Percentiles rank a stretch among this genome's conserved stretches.
These are phyloP conservation scores for Pomphorhynchus laevis DNA, from an alignment of 1,140 invertebrate species.

Conservation along the genomic window DNA sequence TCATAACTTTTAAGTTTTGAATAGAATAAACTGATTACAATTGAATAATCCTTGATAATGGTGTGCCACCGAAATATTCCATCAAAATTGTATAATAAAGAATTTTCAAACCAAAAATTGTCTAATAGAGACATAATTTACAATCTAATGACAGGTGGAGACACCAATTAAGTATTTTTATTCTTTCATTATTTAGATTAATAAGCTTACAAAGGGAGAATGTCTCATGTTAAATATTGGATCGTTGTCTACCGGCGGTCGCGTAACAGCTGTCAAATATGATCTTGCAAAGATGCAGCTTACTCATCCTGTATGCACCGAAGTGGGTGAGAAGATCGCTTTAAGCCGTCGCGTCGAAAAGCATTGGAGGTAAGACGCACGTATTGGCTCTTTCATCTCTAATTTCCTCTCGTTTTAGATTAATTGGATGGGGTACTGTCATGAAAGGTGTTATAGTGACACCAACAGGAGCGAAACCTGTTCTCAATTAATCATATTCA, in stretches of 20 bases:
- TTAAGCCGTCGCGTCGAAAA: conserved; percentile 82
- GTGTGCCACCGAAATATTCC: too few relatives aligned
- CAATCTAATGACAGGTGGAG: too few relatives aligned
- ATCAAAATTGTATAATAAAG: too few relatives aligned
- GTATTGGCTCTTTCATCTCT: background rate
- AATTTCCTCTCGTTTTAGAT: conserved; percentile 23
- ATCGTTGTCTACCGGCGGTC: conserved; percentile 74
- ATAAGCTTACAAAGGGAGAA: conserved; percentile 46
- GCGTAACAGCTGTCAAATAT: conserved; percentile 66
- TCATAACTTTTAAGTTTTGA: too few relatives aligned
- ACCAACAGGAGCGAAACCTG: conserved; percentile 22
- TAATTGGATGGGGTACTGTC: conserved; percentile 87
- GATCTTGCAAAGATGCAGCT: conserved; percentile 88
- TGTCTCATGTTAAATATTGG: conserved; percentile 90
- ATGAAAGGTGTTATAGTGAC: conserved; percentile 53
- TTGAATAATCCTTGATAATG: too few relatives aligned
- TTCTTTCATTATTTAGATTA: conserved; percentile 25
- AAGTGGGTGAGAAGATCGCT: conserved; percentile 88
- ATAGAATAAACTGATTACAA: too few relatives aligned
- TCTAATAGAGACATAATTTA: too few relatives aligned
- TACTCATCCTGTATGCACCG: conserved; percentile 86
- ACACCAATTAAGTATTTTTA: background rate
- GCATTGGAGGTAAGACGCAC: conserved; percentile 52
- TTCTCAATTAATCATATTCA: too few relatives aligned
- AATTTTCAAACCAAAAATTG: too few relatives aligned